A percentile compares a stretch with the other conserved stretches of the same genome.
phyloP scores from a whole-genome alignment of 2,113 vertebrate species.

The Plecotus auritus region DNA sequence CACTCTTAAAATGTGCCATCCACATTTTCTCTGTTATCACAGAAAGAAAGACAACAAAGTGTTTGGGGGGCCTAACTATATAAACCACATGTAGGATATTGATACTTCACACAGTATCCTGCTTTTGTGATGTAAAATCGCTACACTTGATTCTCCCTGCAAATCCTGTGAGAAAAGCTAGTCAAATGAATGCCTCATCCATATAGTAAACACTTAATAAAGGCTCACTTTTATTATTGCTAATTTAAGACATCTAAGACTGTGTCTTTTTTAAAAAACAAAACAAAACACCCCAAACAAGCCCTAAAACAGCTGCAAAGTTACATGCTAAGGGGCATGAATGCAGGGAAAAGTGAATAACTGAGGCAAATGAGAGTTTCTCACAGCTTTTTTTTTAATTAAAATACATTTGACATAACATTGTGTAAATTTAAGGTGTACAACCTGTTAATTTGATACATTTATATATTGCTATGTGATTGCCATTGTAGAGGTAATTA shows the following conservation, averaged over 20 bases:
- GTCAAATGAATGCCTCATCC: neutral
- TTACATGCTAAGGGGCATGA: neutral
- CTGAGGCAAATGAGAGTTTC: neutral
- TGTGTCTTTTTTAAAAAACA: neutral
- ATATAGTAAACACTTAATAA: neutral
- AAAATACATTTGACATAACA: neutral
- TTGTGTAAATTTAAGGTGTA: neutral
- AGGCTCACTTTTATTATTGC: neutral
- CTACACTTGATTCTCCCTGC: neutral
- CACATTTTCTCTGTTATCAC: slow-evolving; percentile 31
- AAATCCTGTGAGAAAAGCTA: neutral
- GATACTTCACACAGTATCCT: neutral
- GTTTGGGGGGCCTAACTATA: neutral
- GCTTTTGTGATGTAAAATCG: neutral
- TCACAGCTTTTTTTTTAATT: neutral
- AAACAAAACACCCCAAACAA: neutral
- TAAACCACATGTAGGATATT: neutral
- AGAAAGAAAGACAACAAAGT: slow-evolving; percentile 17
- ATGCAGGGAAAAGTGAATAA: neutral
- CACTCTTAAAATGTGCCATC: slow-evolving; percentile 35
- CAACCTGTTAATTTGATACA: neutral
- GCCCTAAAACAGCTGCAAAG: neutral
- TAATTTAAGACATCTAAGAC: neutral
- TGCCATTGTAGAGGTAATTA: neutral
- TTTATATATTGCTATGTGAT: neutral